phyloP scores from a whole-genome alignment of 1,140 invertebrate genomes.

The Temnothorax longispinosus region DNA sequence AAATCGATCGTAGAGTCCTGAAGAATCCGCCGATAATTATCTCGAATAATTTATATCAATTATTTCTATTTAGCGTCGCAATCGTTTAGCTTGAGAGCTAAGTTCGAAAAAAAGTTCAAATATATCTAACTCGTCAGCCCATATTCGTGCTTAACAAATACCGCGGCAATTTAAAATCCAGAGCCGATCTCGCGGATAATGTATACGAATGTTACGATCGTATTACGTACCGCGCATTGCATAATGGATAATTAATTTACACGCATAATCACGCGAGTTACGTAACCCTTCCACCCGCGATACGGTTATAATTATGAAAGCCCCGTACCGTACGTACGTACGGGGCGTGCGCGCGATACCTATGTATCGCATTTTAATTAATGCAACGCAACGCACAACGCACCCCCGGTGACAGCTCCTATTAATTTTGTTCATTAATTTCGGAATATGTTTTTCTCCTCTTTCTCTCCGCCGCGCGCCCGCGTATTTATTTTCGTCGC shows the following conservation, averaged over 20 bases:
- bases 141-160: background rate
- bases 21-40: background rate
- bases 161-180: background rate
- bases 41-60: background rate
- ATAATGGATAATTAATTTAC: constrained; percentile 54
- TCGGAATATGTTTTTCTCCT: constrained; percentile 64
- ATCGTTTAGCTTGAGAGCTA: background rate
- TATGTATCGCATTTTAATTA: constrained; percentile 55
- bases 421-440: constrained; percentile 71
- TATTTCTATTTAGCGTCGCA: background rate
- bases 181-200: background rate
- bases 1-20: background rate
- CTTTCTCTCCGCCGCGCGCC: constrained; percentile 31
- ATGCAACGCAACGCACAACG: constrained; percentile 42
- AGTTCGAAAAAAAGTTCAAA: background rate
- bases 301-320: constrained; percentile 52
- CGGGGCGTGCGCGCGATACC: constrained; percentile 6
- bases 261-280: constrained; percentile 50
- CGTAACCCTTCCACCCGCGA: background rate
- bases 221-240: background rate
- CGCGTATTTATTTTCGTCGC: constrained; percentile 56
- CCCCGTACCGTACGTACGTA: background rate
- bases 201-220: background rate
- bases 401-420: constrained; percentile 44
- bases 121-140: too few species aligned